Conservation (phyloP, 2,888 invertebrate species). For the Flabesymbios commensalis region DNA sequence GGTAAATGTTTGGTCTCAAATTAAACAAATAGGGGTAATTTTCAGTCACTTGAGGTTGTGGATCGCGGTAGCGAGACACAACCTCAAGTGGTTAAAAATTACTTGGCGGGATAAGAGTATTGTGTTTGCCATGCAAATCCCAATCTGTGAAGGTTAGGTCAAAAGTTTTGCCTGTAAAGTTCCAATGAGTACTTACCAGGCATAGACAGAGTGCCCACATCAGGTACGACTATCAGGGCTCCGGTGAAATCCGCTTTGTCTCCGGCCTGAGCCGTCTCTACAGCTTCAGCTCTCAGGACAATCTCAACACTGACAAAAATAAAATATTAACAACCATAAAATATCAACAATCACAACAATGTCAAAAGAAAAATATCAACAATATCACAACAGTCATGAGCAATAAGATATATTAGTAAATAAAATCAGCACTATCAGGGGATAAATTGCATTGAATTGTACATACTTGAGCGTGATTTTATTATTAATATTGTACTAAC, state of each 20-base stretch:
- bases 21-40: too few relatives aligned
- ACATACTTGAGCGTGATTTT: too few relatives aligned
- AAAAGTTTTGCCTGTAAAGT: too few relatives aligned
- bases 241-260: constrained; percentile 90
- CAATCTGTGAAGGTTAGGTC: too few relatives aligned
- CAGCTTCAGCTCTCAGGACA: constrained; percentile 90
- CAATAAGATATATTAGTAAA: background rate
- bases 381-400: background rate
- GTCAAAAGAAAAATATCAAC: background rate
- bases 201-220: constrained; percentile 82
- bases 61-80: too few relatives aligned
- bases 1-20: too few relatives aligned
- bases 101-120: too few relatives aligned
- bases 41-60: too few relatives aligned
- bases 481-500: too few relatives aligned
- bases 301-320: constrained; percentile 75
- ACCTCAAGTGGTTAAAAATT: too few relatives aligned
- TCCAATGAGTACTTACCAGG: constrained; percentile 75
- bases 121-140: too few relatives aligned
- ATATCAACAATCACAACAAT: background rate
- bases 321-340: background rate
- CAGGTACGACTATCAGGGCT: constrained; percentile 95
- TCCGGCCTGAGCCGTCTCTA: constrained; percentile 91
- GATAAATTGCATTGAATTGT: background rate
- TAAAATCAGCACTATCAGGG: background rate